phyloP scores from a whole-genome alignment of 2,113 vertebrate genomes.

The Turdus rufiventris region DNA sequence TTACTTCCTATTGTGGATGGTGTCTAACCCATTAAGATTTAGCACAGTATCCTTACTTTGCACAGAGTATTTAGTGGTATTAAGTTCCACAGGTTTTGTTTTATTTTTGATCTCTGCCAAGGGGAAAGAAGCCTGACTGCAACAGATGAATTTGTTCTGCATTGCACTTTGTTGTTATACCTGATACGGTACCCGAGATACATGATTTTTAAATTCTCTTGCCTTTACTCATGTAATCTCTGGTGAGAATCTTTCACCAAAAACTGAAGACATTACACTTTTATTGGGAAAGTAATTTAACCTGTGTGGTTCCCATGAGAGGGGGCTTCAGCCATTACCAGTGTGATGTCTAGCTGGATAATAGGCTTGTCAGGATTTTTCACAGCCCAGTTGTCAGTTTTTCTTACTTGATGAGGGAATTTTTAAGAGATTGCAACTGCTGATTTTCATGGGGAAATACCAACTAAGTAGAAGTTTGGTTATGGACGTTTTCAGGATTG shows the following conservation, averaged over 20 bases:
- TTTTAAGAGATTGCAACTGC: neutral
- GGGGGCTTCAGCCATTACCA: neutral
- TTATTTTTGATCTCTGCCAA: neutral
- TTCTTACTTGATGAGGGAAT: rapidly evolving
- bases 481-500: neutral
- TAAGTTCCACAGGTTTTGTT: neutral
- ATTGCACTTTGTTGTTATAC: neutral
- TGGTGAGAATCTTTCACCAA: neutral
- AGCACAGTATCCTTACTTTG: neutral
- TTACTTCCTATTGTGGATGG: neutral
- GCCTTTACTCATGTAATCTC: neutral
- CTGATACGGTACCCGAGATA: neutral
- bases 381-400: neutral
- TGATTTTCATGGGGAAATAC: neutral
- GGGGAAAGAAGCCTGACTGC: neutral
- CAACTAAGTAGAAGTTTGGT: neutral
- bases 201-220: neutral
- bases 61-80: neutral
- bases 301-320: neutral
- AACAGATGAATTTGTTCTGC: neutral
- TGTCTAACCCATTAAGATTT: neutral
- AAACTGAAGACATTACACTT: neutral
- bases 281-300: neutral
- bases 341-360: neutral
- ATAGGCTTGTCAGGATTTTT: neutral